phyloP scores from a whole-genome alignment of 2,113 vertebrate species.

The Chloebia gouldiae region DNA sequence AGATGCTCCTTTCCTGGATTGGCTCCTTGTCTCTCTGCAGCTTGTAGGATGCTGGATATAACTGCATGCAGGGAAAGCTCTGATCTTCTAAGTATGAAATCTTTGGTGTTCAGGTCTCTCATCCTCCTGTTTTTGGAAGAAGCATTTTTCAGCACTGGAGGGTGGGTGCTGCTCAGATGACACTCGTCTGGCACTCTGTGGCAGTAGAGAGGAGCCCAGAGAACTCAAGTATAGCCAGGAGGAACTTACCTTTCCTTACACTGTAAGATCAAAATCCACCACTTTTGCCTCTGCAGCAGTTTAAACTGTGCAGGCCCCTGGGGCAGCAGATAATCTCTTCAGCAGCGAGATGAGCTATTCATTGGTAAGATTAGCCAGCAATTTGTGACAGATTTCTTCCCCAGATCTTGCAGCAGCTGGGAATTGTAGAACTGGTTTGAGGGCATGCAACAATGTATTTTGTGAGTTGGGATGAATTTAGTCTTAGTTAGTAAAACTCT shows the following conservation, averaged over 20 bases:
- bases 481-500: neutral
- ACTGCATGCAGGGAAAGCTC: neutral
- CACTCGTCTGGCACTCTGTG: accelerated
- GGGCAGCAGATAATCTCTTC: neutral
- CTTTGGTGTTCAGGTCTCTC: neutral
- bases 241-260: neutral
- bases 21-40: neutral
- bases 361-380: neutral
- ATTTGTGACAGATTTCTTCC: neutral
- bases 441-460: neutral
- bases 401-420: neutral
- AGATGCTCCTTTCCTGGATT: neutral
- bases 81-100: neutral
- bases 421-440: neutral
- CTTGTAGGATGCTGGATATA: neutral
- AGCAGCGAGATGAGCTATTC: neutral
- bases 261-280: neutral
- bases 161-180: neutral
- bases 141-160: neutral
- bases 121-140: neutral
- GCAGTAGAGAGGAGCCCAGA: neutral
- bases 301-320: neutral
- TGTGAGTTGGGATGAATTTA: neutral
- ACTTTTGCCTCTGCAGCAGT: neutral
- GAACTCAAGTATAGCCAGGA: neutral